phyloP scores from a whole-genome alignment of 2,888 invertebrate species.

The Helleia helle region DNA sequence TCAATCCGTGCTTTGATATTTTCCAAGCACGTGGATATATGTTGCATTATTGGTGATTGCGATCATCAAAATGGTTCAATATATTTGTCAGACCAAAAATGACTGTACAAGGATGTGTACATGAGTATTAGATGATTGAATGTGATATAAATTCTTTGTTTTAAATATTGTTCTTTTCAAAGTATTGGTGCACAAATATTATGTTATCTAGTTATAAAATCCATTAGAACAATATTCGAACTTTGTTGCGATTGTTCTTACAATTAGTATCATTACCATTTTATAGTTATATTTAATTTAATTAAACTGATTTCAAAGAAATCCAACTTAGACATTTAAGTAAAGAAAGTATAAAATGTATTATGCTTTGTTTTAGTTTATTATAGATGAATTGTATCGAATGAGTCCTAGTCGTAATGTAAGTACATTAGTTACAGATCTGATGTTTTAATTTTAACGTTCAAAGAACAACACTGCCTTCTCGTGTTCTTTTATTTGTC shows the following conservation, averaged over 20 bases:
- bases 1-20: neutral
- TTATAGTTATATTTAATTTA: neutral
- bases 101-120: neutral
- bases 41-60: no score
- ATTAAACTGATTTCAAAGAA: neutral
- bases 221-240: conserved; percentile 6
- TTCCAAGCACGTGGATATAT: neutral
- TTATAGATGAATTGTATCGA: conserved; percentile 16
- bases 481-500: conserved; percentile 11
- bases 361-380: conserved; percentile 11
- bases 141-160: conserved; percentile 8
- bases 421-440: conserved; percentile 26
- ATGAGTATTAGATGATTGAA: conserved; percentile 7
- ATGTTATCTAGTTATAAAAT: conserved; percentile 11
- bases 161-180: conserved; percentile 7
- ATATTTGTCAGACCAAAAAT: neutral
- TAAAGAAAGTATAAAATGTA: neutral
- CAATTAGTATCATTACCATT: conserved; percentile 1
- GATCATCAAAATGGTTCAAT: neutral
- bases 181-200: conserved; percentile 18
- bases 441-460: conserved; percentile 14
- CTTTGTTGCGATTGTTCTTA: conserved; percentile 19
- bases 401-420: conserved; percentile 33
- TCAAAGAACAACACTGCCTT: conserved; percentile 16
- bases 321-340: neutral